Conservation (phyloP, 2,888 invertebrate genomes). For the Sepioteuthis lessoniana region DNA sequence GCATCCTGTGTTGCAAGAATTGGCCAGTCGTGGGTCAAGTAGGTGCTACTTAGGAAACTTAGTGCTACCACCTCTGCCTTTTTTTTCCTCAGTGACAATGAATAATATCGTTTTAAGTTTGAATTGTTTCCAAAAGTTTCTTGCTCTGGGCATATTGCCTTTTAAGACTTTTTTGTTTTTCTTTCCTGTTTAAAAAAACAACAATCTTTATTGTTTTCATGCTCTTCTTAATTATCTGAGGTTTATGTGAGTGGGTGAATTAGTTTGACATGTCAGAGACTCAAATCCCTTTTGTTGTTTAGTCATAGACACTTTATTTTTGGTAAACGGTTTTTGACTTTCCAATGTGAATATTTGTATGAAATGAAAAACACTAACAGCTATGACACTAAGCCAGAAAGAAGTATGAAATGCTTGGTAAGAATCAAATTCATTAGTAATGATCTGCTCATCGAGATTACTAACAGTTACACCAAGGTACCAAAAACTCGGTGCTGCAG, state of each 20-base stretch:
- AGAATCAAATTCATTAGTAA: too few relatives aligned
- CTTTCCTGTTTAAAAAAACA: neutral
- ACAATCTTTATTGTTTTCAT: neutral
- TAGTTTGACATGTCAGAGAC: neutral
- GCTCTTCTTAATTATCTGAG: neutral
- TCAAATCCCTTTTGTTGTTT: neutral
- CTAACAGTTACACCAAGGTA: too few relatives aligned
- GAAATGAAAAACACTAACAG: too few relatives aligned
- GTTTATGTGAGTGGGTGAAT: neutral
- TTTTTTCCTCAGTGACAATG: too few relatives aligned
- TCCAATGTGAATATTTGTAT: neutral
- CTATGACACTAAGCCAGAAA: too few relatives aligned
- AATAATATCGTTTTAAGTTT: neutral
- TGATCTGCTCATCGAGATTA: too few relatives aligned
- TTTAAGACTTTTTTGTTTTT: too few relatives aligned
- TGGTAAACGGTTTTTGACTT: neutral
- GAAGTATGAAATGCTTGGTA: too few relatives aligned
- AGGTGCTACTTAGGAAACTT: neutral
- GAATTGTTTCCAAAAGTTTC: neutral
- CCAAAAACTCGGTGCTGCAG: too few relatives aligned
- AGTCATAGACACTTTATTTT: neutral
- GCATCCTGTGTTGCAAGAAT: constrained; percentile 18
- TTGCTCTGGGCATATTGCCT: neutral
- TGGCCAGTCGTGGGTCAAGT: neutral
- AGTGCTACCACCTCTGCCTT: neutral